Conservation (phyloP, 1,140 invertebrate species). For the Drosophila subobscura region DNA sequence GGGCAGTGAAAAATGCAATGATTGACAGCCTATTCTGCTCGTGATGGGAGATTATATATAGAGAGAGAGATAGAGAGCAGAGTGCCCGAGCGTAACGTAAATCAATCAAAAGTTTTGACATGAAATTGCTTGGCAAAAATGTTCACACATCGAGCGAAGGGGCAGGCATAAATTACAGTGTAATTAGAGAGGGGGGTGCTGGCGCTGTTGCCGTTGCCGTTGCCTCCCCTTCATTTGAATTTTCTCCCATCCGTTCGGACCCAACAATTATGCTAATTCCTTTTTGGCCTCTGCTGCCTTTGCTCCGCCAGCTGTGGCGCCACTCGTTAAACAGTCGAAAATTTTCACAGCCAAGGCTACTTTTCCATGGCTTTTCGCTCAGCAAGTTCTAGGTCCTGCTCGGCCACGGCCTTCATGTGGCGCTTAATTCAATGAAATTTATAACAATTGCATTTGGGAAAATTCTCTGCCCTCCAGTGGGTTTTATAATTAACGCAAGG, state of each 20-base stretch:
- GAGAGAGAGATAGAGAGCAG: neutral
- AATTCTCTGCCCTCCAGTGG: constrained; percentile 25
- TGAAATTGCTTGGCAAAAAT: constrained; percentile 34
- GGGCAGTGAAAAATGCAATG: neutral
- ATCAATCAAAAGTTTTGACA: constrained; percentile 58
- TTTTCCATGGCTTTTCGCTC: too few species aligned
- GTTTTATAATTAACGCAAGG: constrained; percentile 40
- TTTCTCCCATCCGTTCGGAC: constrained; percentile 14
- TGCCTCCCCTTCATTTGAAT: constrained; percentile 45
- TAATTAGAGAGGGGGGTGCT: constrained; percentile 46
- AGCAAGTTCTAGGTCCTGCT: neutral
- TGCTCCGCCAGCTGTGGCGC: constrained; percentile 54
- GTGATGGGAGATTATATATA: neutral
- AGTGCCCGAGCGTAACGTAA: neutral
- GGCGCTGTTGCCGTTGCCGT: neutral
- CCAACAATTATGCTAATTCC: constrained; percentile 68
- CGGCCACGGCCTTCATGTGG: constrained; percentile 32
- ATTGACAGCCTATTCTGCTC: neutral
- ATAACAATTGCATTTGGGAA: constrained; percentile 67
- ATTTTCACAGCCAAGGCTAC: constrained; percentile 60
- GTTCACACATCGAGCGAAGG: constrained; percentile 28
- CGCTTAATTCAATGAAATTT: constrained; percentile 61
- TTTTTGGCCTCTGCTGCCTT: constrained; percentile 32
- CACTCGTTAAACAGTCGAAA: constrained; percentile 64
- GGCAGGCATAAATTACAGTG: constrained; percentile 23